These are phyloP conservation scores for Pipistrellus pygmaeus DNA, from an alignment of 2,797 vertebrate species.

Conservation along the genomic window DNA sequence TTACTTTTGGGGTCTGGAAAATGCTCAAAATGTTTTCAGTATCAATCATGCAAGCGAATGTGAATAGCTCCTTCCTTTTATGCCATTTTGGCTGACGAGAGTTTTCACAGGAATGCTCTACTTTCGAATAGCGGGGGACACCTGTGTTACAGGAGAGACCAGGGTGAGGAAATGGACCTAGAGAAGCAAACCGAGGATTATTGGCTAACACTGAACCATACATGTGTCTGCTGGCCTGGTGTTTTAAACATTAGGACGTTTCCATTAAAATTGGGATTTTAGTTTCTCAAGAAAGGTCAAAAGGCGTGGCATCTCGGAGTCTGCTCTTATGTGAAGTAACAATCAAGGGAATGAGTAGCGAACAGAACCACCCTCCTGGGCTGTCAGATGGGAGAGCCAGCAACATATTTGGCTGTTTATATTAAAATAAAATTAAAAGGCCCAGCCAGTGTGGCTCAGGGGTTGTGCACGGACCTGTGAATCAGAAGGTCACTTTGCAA, in stretches of 20 bases:
- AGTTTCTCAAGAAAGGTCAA: constrained; percentile 43
- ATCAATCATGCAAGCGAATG: not conserved
- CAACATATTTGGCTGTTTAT: not conserved
- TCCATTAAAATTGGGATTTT: not conserved
- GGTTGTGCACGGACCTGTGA: no score
- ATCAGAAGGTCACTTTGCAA: no score
- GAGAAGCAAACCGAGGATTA: not conserved
- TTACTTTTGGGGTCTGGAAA: not conserved
- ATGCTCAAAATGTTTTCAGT: not conserved
- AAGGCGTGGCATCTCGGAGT: not conserved
- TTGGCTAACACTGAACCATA: not conserved
- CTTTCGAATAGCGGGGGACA: not conserved
- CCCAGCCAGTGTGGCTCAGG: no score
- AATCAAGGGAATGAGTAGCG: not conserved
- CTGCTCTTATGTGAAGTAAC: rapidly evolving
- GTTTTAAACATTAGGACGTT: not conserved
- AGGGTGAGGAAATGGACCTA: not conserved
- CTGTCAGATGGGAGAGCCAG: not conserved
- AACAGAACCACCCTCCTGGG: not conserved
- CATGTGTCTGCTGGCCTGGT: not conserved
- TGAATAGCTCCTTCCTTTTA: not conserved
- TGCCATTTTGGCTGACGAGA: not conserved
- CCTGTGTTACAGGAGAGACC: not conserved
- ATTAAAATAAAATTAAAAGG: not conserved
- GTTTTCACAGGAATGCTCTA: not conserved